A percentile compares a stretch with the other conserved stretches of the same genome.
phyloP scores from a whole-genome alignment of 2,113 vertebrate species.

The Phyllopteryx taeniolatus region DNA sequence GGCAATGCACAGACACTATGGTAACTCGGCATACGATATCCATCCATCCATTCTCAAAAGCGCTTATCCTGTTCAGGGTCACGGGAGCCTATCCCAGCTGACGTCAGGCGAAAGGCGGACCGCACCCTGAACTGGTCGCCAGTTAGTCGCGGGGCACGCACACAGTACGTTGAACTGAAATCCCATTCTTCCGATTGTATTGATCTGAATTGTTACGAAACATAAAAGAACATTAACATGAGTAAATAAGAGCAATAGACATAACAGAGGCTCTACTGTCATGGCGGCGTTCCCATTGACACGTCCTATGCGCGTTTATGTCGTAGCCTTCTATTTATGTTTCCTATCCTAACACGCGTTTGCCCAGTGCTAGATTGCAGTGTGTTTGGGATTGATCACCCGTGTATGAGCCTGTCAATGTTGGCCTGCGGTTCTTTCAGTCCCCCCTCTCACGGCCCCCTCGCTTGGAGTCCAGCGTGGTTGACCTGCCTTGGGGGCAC shows the following conservation, averaged over 20 bases:
- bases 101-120: too few species aligned
- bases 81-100: too few species aligned
- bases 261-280: background rate
- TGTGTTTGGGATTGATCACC: conserved; percentile 59
- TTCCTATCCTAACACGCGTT: conserved; percentile 29
- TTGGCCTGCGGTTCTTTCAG: conserved; percentile 40
- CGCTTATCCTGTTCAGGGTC: too few species aligned
- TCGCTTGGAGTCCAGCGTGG: conserved; percentile 42
- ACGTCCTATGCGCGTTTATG: background rate
- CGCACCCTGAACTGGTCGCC: too few species aligned
- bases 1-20: background rate
- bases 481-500: conserved; percentile 61
- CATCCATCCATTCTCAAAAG: too few species aligned
- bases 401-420: conserved; percentile 60
- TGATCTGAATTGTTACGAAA: background rate
- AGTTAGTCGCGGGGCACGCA: background rate
- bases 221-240: background rate
- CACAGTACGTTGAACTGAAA: background rate
- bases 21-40: background rate
- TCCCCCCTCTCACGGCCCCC: background rate
- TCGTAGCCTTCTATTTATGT: conserved; percentile 22
- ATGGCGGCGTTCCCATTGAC: background rate
- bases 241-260: background rate
- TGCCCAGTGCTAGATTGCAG: conserved; percentile 22
- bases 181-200: background rate